A percentile compares a stretch with the other conserved stretches of the same genome.
Evolutionary conservation across 2,113 vertebrate genomes (phyloP).

Genomic region (Progne subis): DNA sequence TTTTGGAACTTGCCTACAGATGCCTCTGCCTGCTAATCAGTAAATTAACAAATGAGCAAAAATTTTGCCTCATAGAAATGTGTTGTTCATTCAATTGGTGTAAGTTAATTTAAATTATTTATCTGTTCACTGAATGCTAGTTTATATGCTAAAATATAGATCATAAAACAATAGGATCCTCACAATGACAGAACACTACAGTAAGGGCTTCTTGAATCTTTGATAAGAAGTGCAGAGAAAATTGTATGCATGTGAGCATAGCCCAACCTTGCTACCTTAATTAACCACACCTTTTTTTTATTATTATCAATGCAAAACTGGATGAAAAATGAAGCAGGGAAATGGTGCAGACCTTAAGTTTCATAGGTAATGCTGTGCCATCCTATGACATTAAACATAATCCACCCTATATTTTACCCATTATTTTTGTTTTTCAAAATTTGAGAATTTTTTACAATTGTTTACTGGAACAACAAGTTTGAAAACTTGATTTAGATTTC

Average conservation of each 20-base stretch:
- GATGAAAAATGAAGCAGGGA: not conserved
- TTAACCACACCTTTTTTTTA: not conserved
- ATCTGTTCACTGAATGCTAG: not conserved
- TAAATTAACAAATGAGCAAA: not conserved
- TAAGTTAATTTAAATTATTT: not conserved
- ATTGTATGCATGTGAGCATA: not conserved
- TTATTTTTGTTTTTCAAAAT: not conserved
- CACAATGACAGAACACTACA: not conserved
- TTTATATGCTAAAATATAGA: not conserved
- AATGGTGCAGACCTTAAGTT: not conserved
- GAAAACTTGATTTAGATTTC: not conserved
- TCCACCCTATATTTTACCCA: not conserved
- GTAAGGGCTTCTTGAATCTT: not conserved
- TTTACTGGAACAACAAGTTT: not conserved
- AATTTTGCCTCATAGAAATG: not conserved
- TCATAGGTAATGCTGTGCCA: not conserved
- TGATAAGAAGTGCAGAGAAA: not conserved
- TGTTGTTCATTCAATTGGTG: not conserved
- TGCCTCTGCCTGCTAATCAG: not conserved
- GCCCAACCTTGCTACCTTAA: not conserved
- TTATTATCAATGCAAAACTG: not conserved
- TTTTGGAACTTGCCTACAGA: not conserved
- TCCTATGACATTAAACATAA: not conserved
- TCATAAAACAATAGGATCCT: not conserved
- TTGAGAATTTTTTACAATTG: not conserved